phyloP scores from a whole-genome alignment of 2,113 vertebrate species.

The Phoenicopterus ruber region DNA sequence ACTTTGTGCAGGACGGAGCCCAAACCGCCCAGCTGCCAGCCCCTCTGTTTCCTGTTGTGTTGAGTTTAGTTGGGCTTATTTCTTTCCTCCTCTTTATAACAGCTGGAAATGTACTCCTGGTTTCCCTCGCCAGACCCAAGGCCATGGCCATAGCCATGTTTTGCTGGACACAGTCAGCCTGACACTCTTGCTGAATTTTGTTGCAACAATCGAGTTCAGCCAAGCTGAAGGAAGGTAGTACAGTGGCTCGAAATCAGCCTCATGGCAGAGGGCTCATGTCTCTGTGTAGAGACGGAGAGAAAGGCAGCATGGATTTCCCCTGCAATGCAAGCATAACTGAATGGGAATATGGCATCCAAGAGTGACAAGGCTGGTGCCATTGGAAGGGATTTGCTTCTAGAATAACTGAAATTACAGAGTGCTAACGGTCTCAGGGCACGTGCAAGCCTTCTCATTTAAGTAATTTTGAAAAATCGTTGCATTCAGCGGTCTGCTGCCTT shows the following conservation, averaged over 20 bases:
- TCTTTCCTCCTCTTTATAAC: background rate
- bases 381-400: background rate
- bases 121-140: background rate
- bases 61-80: background rate
- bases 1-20: background rate
- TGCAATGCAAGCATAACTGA: background rate
- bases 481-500: background rate
- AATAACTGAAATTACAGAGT: background rate
- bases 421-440: background rate
- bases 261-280: background rate
- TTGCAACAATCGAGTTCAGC: background rate
- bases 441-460: background rate
- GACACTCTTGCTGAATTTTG: background rate
- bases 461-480: background rate
- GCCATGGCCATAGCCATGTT: background rate
- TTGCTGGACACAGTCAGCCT: background rate
- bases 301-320: background rate
- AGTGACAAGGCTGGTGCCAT: background rate
- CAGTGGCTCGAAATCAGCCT: background rate
- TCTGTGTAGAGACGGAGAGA: background rate
- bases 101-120: background rate
- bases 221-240: background rate
- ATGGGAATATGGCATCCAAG: background rate
- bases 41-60: conserved; percentile 31
- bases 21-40: background rate